These are phyloP conservation scores for Lasioglossum lativentre DNA, from an alignment of 2,888 invertebrate genomes.

Conservation along the genomic window DNA sequence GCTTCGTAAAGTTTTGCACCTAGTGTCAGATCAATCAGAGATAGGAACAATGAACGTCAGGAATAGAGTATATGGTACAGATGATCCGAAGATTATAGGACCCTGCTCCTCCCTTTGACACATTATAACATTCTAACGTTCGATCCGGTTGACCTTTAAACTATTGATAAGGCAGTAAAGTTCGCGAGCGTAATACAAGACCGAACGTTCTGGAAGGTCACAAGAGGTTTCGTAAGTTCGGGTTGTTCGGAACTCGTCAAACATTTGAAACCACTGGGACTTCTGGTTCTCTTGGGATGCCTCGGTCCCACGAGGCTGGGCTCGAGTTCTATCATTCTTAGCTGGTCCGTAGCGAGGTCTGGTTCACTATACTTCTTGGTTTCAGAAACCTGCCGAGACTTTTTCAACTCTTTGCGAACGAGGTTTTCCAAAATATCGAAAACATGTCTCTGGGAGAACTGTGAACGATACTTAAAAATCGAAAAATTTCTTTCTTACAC, in stretches of 20 bases:
- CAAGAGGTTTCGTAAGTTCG: not conserved
- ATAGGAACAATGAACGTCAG: not conserved
- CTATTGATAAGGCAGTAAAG: slow-evolving; percentile 4
- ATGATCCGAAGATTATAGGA: not conserved
- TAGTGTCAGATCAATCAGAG: not conserved
- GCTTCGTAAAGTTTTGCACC: not conserved
- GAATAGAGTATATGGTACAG: not conserved
- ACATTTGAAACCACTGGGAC: not conserved
- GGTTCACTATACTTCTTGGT: not conserved
- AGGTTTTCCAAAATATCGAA: not conserved
- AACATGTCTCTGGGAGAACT: too few relatives aligned
- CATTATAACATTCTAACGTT: not conserved
- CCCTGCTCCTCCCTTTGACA: not conserved
- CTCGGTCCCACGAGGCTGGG: not conserved
- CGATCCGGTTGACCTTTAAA: slow-evolving; percentile 5
- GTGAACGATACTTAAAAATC: too few relatives aligned
- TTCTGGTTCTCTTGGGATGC: not conserved
- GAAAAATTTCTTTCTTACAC: too few relatives aligned
- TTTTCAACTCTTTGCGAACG: not conserved
- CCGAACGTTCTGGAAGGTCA: not conserved
- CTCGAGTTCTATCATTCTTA: not conserved
- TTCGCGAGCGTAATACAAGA: not conserved
- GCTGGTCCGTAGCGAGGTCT: not conserved
- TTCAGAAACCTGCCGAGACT: not conserved
- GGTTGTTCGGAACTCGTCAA: not conserved